Conservation (phyloP, 2,113 vertebrate genomes). For the Forbesichthys agassizii region DNA sequence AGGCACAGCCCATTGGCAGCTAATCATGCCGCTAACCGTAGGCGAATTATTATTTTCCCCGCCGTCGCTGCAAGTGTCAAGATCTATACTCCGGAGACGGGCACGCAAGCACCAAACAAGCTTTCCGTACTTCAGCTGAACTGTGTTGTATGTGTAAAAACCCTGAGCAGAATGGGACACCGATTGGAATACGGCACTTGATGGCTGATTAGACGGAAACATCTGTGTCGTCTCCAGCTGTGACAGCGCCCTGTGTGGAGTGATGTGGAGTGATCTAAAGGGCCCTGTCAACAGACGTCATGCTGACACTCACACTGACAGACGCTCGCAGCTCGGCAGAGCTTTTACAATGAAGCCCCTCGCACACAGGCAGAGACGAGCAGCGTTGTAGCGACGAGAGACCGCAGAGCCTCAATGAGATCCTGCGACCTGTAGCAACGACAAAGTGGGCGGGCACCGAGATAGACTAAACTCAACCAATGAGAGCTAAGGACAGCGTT, state of each 20-base stretch:
- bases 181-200: constrained; percentile 50
- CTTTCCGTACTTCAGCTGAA: neutral
- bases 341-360: neutral
- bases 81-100: constrained; percentile 10
- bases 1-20: constrained; percentile 70
- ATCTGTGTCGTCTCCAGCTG: constrained; percentile 47
- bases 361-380: too few relatives aligned
- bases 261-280: constrained; percentile 63
- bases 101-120: neutral
- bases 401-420: too few relatives aligned
- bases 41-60: constrained; percentile 57
- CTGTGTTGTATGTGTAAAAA: constrained; percentile 32
- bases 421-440: too few relatives aligned
- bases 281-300: constrained; percentile 54
- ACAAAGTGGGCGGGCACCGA: too few relatives aligned
- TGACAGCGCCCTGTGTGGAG: constrained; percentile 15
- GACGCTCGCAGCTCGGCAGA: constrained; percentile 40
- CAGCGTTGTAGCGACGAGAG: too few relatives aligned
- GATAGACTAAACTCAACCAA: too few relatives aligned
- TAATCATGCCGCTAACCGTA: constrained; percentile 70
- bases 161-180: constrained; percentile 18
- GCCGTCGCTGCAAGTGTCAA: constrained; percentile 56
- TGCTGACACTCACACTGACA: constrained; percentile 54
- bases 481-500: too few relatives aligned
- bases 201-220: constrained; percentile 63